Evolutionary conservation across 1,140 invertebrate genomes (phyloP).

Genomic region (Octopus sinensis): DNA sequence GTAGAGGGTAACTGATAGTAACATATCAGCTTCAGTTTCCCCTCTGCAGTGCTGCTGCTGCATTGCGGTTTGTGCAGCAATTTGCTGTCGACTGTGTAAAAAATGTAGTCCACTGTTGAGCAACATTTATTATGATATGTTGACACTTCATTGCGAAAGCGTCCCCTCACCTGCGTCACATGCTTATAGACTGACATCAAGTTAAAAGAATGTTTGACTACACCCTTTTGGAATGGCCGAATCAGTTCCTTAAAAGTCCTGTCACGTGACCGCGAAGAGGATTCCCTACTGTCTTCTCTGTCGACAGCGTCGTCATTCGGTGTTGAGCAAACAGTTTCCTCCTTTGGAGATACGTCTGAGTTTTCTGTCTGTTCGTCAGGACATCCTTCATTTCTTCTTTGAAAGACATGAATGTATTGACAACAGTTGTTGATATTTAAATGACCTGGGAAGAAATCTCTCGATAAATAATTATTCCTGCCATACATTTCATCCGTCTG

Average conservation of each 20-base stretch:
- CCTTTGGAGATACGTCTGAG: too few species aligned
- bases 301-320: too few species aligned
- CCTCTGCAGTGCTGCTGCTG: constrained; percentile 30
- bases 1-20: constrained; percentile 66
- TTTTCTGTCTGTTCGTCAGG: too few species aligned
- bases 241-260: background rate
- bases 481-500: constrained; percentile 33
- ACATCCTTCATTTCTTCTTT: background rate
- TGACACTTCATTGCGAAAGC: constrained; percentile 36
- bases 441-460: constrained; percentile 59
- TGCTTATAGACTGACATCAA: constrained; percentile 51
- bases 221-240: constrained; percentile 12
- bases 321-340: too few species aligned
- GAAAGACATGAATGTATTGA: constrained; percentile 60
- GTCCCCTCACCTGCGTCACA: constrained; percentile 19
- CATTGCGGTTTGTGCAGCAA: constrained; percentile 12
- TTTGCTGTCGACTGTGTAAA: constrained; percentile 38
- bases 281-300: too few species aligned
- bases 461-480: constrained; percentile 25
- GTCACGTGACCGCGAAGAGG: too few species aligned
- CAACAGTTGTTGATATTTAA: constrained; percentile 68
- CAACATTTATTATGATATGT: constrained; percentile 40
- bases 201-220: constrained; percentile 47
- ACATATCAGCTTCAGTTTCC: constrained; percentile 63
- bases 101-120: constrained; percentile 56